A percentile compares a stretch with the other conserved stretches of the same genome.
Conservation (phyloP, 2,888 invertebrate species). For the Ornithoptera priamus region DNA sequence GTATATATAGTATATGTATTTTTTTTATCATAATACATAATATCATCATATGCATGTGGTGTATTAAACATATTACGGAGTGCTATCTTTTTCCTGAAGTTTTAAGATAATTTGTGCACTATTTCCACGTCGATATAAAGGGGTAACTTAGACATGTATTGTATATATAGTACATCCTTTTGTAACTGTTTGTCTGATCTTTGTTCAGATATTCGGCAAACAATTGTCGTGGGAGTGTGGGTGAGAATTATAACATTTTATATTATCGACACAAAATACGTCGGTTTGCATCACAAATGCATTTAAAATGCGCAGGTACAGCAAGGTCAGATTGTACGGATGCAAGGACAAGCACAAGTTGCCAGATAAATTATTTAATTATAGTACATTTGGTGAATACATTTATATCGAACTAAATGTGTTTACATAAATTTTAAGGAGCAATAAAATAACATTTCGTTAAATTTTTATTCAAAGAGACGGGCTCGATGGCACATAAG, state of each 20-base stretch:
- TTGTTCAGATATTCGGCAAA: constrained; percentile 3
- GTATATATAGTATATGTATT: too few relatives aligned
- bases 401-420: not conserved
- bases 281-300: constrained; percentile 25
- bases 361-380: constrained; percentile 21
- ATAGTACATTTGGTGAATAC: constrained; percentile 6
- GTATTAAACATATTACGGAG: too few relatives aligned
- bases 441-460: not conserved
- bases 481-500: too few relatives aligned
- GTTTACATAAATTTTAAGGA: not conserved
- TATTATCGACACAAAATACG: constrained; percentile 28
- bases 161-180: not conserved
- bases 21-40: too few relatives aligned
- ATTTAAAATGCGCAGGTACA: constrained; percentile 25
- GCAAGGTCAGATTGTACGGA: constrained; percentile 27
- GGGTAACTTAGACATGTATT: not conserved
- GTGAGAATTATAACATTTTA: constrained; percentile 22
- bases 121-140: too few relatives aligned
- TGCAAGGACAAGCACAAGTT: constrained; percentile 20
- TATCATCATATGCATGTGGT: too few relatives aligned
- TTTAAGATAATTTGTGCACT: too few relatives aligned
- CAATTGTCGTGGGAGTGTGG: not conserved
- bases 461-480: too few relatives aligned
- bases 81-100: too few relatives aligned
- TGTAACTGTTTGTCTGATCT: not conserved